Conservation (phyloP, 2,797 vertebrate genomes). For the Okamejei kenojei region DNA sequence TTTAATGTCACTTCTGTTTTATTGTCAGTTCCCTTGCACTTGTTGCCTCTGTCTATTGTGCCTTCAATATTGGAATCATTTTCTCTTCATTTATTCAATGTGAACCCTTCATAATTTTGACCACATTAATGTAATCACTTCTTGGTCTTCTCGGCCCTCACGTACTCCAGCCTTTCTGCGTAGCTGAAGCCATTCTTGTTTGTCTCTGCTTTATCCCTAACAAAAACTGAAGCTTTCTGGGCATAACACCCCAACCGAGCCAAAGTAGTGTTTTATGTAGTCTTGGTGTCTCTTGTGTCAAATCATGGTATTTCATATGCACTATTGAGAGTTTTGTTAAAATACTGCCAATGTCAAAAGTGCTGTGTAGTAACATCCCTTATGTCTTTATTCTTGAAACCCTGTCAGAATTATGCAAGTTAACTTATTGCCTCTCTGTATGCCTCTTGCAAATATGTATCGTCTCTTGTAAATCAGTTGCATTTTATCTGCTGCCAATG, state of each 20-base stretch:
- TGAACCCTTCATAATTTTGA: background rate
- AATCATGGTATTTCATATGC: background rate
- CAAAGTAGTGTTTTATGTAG: background rate
- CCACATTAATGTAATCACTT: background rate
- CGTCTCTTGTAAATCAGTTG: background rate
- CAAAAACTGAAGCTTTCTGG: no score
- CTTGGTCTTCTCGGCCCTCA: background rate
- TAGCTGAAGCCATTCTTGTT: background rate
- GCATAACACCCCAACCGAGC: background rate
- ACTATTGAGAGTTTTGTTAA: background rate
- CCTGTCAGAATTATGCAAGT: background rate
- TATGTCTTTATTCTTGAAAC: background rate
- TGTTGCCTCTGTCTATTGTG: background rate
- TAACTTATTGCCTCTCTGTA: background rate
- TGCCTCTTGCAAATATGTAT: background rate
- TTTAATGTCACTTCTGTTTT: background rate
- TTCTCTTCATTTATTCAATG: background rate
- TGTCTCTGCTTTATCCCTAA: no score
- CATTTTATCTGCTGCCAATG: background rate
- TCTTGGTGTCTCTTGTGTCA: background rate
- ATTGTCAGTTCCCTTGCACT: background rate
- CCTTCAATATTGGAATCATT: background rate
- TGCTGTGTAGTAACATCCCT: background rate
- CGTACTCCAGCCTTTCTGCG: background rate
- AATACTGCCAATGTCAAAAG: background rate